phyloP scores from a whole-genome alignment of 2,888 invertebrate genomes.

The Orthosia incerta region DNA sequence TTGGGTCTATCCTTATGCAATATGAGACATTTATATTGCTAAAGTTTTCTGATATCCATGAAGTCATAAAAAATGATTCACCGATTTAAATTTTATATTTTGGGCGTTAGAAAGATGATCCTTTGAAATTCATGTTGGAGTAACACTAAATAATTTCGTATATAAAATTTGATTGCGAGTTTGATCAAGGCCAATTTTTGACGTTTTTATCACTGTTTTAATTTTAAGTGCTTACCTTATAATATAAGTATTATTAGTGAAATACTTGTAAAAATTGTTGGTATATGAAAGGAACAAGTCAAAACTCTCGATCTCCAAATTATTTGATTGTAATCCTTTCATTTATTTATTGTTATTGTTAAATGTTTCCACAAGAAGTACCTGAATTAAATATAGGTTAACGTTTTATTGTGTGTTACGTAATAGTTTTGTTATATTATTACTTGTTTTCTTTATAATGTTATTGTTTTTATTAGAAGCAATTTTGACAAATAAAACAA shows the following conservation, averaged over 20 bases:
- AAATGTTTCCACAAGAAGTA: conserved; percentile 58
- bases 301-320: conserved; percentile 61
- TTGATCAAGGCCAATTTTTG: conserved; percentile 44
- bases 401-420: conserved; percentile 30
- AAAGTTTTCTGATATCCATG: not conserved
- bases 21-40: not conserved
- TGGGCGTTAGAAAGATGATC: conserved; percentile 23
- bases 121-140: conserved; percentile 34
- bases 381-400: conserved; percentile 62
- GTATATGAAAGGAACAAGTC: conserved; percentile 48
- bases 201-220: conserved; percentile 21
- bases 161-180: conserved; percentile 15
- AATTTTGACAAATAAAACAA: conserved; percentile 56
- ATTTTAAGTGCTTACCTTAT: conserved; percentile 40
- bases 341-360: conserved; percentile 66
- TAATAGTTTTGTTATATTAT: conserved; percentile 35
- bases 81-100: not conserved
- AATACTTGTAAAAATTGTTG: conserved; percentile 18
- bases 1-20: not conserved
- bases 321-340: conserved; percentile 51
- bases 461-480: conserved; percentile 38
- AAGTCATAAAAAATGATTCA: not conserved
- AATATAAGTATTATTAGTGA: conserved; percentile 14
- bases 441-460: conserved; percentile 30
- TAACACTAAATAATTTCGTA: conserved; percentile 13